phyloP scores from a whole-genome alignment of 2,888 invertebrate genomes.

The Galerucella pusilla region DNA sequence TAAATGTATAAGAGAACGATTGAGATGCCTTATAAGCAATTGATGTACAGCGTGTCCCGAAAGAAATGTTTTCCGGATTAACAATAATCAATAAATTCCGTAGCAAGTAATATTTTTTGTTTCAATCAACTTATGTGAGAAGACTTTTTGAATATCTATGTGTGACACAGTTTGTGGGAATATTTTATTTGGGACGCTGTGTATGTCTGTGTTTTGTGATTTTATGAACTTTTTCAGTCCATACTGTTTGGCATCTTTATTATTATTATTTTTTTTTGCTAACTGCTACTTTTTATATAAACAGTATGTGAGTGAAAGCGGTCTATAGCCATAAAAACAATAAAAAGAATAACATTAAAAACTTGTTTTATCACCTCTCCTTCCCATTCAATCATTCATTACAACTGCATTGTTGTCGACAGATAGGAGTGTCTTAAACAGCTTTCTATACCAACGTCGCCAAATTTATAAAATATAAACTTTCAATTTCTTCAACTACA shows the following conservation, averaged over 20 bases:
- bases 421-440: too few species aligned
- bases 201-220: conserved; percentile 19
- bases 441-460: too few species aligned
- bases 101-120: not conserved
- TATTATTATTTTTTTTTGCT: conserved; percentile 40
- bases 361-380: conserved; percentile 17
- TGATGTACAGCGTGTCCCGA: not conserved
- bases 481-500: too few species aligned
- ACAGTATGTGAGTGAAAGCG: conserved; percentile 50
- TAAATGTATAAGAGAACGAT: conserved; percentile 55
- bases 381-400: not conserved
- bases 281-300: conserved; percentile 46
- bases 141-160: too few species aligned
- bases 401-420: too few species aligned
- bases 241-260: conserved; percentile 52
- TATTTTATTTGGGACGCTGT: conserved; percentile 8
- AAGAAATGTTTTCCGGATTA: not conserved
- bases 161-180: not conserved
- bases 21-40: conserved; percentile 59
- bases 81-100: not conserved
- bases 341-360: conserved; percentile 36
- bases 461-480: too few species aligned
- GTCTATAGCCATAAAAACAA: conserved; percentile 45
- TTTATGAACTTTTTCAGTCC: conserved; percentile 51
- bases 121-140: not conserved